Evolutionary conservation across 2,113 vertebrate genomes (phyloP), one percentile per base, ranked within the genome.

Genomic region (Ceyx margarethae): DNA sequence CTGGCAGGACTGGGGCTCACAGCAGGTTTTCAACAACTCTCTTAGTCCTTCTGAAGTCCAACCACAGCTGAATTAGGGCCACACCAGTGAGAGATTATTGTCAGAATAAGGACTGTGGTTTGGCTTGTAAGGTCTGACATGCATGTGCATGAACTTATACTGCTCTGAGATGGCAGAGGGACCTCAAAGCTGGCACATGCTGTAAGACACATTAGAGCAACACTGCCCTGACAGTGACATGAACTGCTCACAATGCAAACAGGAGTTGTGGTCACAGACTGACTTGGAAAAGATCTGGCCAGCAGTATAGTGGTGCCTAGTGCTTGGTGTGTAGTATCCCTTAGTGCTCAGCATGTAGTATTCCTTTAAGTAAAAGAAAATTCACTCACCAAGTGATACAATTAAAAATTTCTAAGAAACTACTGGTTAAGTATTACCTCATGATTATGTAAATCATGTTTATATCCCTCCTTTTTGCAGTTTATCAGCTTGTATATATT

Each of bases 371-470:
- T 94, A 75, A 96, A 91, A 96, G 90, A 92, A 95, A 95, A 88
- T 66, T 91, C 91, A 93, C 91, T 96, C 94, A 96, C 93, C 94
- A 94, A 95, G 91, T 91, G 81, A 87, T 95, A 95, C 85, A 89
- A 92, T 91, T 86, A 87, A 96, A 92, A 92, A 93, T 92, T 93
- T 94, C 93, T 89, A 90, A 94, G 93, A 96, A 96, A 96, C 95
- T 95, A 96, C 92, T 95, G 87, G 94, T 96, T 95, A 96, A 91
- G 53, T 92, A 93, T 92, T 95, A 96, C 91, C 88, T 95, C 93
- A 93, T 92, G 93, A 96, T 95, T 93, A 93, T 17, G 72, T 85
- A 94, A 94, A 95, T 95, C 90, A 96, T 96, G 94, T 96, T 79
- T 58, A 78, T 79, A 78, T 72, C 58, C 48, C 75, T 95, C 75